Evolutionary conservation across 2,797 vertebrate species (phyloP).

Genomic region (Gadopsis bispinosus): DNA sequence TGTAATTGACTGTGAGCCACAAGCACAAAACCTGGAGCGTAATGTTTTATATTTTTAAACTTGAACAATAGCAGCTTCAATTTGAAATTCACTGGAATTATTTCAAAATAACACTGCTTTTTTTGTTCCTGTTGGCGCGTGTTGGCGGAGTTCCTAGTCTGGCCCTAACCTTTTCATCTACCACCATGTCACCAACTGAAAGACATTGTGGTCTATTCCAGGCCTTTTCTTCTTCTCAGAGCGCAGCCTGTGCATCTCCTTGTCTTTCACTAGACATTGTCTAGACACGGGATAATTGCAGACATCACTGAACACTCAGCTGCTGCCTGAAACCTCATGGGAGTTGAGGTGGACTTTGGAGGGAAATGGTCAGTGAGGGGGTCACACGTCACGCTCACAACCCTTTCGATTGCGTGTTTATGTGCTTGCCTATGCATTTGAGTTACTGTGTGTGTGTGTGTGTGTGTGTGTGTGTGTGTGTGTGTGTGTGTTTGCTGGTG

Average conservation of each 20-base stretch:
- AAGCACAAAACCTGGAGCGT: neutral
- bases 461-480: slow-evolving; percentile 1
- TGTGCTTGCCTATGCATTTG: slow-evolving; percentile 28
- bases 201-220: slow-evolving; percentile 43
- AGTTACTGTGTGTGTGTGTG: neutral
- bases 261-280: slow-evolving; percentile 92
- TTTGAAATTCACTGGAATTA: neutral
- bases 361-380: slow-evolving; percentile 83
- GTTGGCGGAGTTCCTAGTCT: slow-evolving; percentile 40
- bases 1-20: neutral
- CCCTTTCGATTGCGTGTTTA: slow-evolving; percentile 38
- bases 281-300: slow-evolving; percentile 96
- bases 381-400: slow-evolving; percentile 27
- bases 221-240: slow-evolving; percentile 62
- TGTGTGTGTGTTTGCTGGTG: slow-evolving; percentile 18
- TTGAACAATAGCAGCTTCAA: neutral
- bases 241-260: slow-evolving; percentile 66
- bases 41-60: neutral
- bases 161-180: slow-evolving; percentile 59
- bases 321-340: slow-evolving; percentile 89
- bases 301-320: slow-evolving; percentile 92
- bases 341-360: slow-evolving; percentile 87
- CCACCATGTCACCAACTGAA: slow-evolving; percentile 55
- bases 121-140: slow-evolving; percentile 3
- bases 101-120: slow-evolving; percentile 4